These are phyloP conservation scores for Catonia carolina DNA, from an alignment of 2,888 invertebrate species.

Conservation along the genomic window DNA sequence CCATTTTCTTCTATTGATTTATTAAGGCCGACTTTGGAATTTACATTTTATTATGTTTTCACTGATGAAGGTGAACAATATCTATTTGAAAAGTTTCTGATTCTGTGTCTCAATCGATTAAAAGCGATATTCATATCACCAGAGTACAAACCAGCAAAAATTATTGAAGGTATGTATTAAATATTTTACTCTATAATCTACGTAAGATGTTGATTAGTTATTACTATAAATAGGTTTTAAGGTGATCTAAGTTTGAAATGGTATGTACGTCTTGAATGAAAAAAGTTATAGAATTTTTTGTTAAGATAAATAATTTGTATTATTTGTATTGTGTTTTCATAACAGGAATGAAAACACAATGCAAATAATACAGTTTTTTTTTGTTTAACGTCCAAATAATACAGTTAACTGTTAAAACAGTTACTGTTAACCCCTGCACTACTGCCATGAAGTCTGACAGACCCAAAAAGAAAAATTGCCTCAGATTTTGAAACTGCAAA, in stretches of 20 bases:
- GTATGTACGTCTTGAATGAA: too few species aligned
- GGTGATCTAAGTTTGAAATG: background rate
- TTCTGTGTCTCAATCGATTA: constrained; percentile 84
- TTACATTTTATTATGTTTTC: constrained; percentile 79
- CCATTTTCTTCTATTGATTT: constrained; percentile 75
- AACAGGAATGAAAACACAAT: too few species aligned
- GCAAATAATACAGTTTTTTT: too few species aligned
- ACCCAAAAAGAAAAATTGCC: too few species aligned
- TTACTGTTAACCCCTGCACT: too few species aligned
- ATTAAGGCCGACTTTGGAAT: constrained; percentile 71
- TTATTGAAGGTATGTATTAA: constrained; percentile 47
- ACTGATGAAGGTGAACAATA: constrained; percentile 69
- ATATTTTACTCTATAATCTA: constrained; percentile 15
- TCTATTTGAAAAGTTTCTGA: constrained; percentile 77
- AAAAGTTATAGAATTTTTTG: too few species aligned
- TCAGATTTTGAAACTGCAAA: too few species aligned
- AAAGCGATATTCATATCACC: constrained; percentile 73
- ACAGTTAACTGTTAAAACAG: too few species aligned
- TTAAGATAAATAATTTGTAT: too few species aligned
- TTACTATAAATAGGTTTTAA: background rate
- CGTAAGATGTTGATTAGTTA: constrained; percentile 10
- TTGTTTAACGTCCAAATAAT: too few species aligned
- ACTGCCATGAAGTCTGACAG: too few species aligned
- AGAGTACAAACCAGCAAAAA: constrained; percentile 63
- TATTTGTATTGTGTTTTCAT: too few species aligned